These are phyloP conservation scores for Mus minutoides DNA, from an alignment of 2,797 vertebrate species.

Conservation along the genomic window DNA sequence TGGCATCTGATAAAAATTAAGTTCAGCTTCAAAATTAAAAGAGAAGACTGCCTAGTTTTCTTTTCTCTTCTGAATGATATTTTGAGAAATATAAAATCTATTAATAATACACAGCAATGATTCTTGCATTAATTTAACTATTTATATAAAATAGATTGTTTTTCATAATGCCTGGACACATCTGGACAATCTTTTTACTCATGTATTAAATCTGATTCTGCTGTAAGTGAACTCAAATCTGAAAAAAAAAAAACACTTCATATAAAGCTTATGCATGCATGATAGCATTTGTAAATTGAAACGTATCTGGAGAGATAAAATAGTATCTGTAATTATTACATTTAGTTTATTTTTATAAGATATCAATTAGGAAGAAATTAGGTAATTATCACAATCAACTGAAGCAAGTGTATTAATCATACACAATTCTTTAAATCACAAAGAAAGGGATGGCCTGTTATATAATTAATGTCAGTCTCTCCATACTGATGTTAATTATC, in stretches of 20 bases:
- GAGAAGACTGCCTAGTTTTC: not conserved
- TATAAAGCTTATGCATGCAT: not conserved
- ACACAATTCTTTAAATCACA: slow-evolving; percentile 46
- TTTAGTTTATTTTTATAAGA: slow-evolving; percentile 9
- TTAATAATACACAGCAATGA: not conserved
- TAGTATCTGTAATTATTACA: not conserved
- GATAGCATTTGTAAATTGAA: slow-evolving; percentile 40
- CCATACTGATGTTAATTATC: not conserved
- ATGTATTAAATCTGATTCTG: not conserved
- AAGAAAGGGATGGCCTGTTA: not conserved
- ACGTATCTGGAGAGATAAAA: not conserved
- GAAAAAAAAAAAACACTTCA: not conserved
- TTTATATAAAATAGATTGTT: slow-evolving; percentile 36
- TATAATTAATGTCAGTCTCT: slow-evolving; percentile 28
- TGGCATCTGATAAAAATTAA: not conserved
- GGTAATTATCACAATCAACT: slow-evolving; percentile 40
- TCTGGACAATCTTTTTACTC: slow-evolving; percentile 25
- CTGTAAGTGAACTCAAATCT: slow-evolving; percentile 32
- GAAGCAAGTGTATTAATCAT: slow-evolving; percentile 44
- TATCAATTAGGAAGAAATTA: slow-evolving; percentile 9
- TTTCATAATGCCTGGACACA: not conserved
- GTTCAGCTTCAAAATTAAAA: not conserved
- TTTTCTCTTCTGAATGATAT: not conserved
- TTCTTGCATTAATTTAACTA: not conserved
- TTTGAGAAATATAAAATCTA: not conserved